Conservation (phyloP, 2,797 vertebrate genomes). For the Myripristis murdjan region DNA sequence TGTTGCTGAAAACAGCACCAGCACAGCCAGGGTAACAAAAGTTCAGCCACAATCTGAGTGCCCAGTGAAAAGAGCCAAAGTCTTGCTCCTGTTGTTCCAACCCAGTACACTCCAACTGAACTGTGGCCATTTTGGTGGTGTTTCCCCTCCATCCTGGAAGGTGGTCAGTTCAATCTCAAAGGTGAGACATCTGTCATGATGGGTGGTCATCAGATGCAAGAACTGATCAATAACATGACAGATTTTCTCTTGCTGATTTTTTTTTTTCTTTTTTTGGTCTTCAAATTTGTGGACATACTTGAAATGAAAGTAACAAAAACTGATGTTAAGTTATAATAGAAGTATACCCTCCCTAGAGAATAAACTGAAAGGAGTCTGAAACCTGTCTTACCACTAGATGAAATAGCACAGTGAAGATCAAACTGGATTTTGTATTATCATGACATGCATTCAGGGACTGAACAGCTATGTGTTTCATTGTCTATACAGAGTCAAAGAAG, state of each 20-base stretch:
- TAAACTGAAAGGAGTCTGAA: too few species aligned
- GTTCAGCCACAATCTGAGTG: constrained; percentile 80
- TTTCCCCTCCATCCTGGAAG: constrained; percentile 74
- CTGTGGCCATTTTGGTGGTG: constrained; percentile 73
- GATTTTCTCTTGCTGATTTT: constrained; percentile 38
- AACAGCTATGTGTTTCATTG: not conserved
- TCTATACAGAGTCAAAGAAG: too few species aligned
- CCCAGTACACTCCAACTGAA: constrained; percentile 63
- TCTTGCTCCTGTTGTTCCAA: constrained; percentile 69
- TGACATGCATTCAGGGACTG: not conserved
- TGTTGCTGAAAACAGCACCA: constrained; percentile 79
- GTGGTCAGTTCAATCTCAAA: constrained; percentile 61
- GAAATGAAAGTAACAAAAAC: constrained; percentile 39
- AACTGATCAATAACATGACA: constrained; percentile 69
- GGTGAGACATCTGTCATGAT: constrained; percentile 69
- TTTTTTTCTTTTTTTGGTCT: not conserved
- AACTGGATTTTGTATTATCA: not conserved
- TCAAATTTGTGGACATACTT: not conserved
- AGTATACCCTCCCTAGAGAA: too few species aligned
- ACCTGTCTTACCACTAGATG: not conserved
- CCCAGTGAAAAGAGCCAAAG: constrained; percentile 77
- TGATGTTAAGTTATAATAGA: not conserved
- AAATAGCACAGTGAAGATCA: not conserved
- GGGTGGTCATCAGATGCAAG: constrained; percentile 42
- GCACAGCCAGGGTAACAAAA: constrained; percentile 79